Evolutionary conservation across 2,888 invertebrate species (phyloP).

Genomic region (Labia minor): DNA sequence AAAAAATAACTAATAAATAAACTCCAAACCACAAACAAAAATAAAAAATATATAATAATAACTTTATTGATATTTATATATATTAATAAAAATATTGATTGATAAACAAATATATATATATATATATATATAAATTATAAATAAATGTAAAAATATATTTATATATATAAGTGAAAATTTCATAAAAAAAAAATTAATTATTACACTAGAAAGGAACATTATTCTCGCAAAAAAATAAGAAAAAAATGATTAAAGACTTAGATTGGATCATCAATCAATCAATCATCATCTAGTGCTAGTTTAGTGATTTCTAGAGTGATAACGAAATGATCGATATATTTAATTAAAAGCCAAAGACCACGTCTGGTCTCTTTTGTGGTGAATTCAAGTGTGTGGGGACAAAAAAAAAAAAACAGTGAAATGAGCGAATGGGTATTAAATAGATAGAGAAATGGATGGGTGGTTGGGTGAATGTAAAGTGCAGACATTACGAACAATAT

Average conservation of each 20-base stretch:
- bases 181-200: no score
- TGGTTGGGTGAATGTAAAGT: constrained; percentile 14
- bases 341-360: constrained; percentile 3
- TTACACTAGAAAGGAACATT: constrained; percentile 19
- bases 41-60: constrained; percentile 19
- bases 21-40: constrained; percentile 15
- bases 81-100: not conserved
- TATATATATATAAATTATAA: constrained; percentile 13
- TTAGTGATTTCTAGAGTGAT: not conserved
- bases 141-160: not conserved
- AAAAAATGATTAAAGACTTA: no score
- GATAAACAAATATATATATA: constrained; percentile 2
- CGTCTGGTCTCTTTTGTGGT: constrained; percentile 2
- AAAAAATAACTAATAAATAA: constrained; percentile 24
- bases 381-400: not conserved
- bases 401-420: no score
- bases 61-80: constrained; percentile 19
- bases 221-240: no score
- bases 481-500: constrained; percentile 14
- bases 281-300: constrained; percentile 21
- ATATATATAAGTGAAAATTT: constrained; percentile 16
- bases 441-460: constrained; percentile 14
- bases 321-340: no score
- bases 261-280: no score
- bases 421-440: not conserved